phyloP scores from a whole-genome alignment of 2,888 invertebrate genomes.

The Drosophila nr. fundita region DNA sequence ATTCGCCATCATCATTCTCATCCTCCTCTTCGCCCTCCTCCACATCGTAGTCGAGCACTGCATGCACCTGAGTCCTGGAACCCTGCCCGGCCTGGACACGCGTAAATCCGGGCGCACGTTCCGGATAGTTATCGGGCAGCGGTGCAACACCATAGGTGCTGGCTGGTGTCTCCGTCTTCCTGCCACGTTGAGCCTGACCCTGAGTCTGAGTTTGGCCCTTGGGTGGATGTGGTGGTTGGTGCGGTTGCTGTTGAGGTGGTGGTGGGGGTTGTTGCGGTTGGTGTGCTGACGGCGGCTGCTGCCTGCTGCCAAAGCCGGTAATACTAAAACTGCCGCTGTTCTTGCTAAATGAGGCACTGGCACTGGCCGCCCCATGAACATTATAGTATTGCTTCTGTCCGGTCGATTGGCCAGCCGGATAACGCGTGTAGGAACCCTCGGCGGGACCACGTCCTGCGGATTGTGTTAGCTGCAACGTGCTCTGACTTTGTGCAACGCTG shows the following conservation, averaged over 20 bases:
- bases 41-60: slow-evolving; percentile 84
- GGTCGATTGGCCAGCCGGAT: slow-evolving; percentile 38
- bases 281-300: slow-evolving; percentile 37
- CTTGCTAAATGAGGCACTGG: slow-evolving; percentile 65
- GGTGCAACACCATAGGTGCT: slow-evolving; percentile 65
- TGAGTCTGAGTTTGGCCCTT: background rate
- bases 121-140: slow-evolving; percentile 83
- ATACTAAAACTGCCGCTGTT: slow-evolving; percentile 74
- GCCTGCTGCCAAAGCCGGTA: slow-evolving; percentile 72
- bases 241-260: slow-evolving; percentile 35
- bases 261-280: slow-evolving; percentile 35
- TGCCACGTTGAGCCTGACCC: slow-evolving; percentile 34
- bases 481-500: slow-evolving; percentile 49
- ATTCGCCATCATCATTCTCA: slow-evolving; percentile 81
- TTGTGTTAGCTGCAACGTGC: slow-evolving; percentile 61
- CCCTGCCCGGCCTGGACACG: slow-evolving; percentile 87
- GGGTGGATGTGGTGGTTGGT: slow-evolving; percentile 13
- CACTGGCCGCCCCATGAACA: slow-evolving; percentile 68
- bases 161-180: slow-evolving; percentile 69
- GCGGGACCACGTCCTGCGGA: slow-evolving; percentile 70
- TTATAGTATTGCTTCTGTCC: slow-evolving; percentile 76
- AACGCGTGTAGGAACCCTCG: slow-evolving; percentile 82
- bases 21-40: slow-evolving; percentile 84
- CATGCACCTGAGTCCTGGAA: slow-evolving; percentile 85
- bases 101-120: slow-evolving; percentile 88